Percentiles rank a stretch among this genome's conserved stretches.
These are phyloP conservation scores for Clitarchus hookeri DNA, from an alignment of 2,888 invertebrate species.

Conservation along the genomic window DNA sequence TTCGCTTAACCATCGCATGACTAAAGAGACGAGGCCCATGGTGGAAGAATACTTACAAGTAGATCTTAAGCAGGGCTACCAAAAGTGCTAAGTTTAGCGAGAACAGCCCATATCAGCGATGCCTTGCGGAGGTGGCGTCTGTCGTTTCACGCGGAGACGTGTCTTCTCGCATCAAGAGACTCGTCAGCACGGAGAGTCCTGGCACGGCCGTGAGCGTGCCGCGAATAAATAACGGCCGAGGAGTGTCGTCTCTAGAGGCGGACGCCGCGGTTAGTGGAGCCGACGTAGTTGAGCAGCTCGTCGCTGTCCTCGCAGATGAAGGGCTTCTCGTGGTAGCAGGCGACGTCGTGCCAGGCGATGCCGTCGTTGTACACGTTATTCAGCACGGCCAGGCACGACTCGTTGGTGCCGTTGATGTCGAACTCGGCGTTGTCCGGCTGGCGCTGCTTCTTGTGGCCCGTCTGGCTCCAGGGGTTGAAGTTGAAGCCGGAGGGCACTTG, in stretches of 20 bases:
- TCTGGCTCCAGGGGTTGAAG: conserved; percentile 89
- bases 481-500: conserved; percentile 70
- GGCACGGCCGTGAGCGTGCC: too few relatives aligned
- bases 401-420: conserved; percentile 84
- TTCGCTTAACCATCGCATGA: too few relatives aligned
- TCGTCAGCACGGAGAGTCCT: too few relatives aligned
- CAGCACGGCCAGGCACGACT: conserved; percentile 83
- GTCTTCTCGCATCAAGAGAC: too few relatives aligned
- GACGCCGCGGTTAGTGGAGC: conserved; percentile 80
- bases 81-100: too few relatives aligned
- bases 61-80: too few relatives aligned
- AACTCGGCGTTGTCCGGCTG: conserved; percentile 92
- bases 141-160: not conserved
- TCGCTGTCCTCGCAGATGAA: conserved; percentile 90
- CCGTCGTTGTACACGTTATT: conserved; percentile 94
- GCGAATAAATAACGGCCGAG: not conserved
- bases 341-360: conserved; percentile 92
- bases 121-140: too few relatives aligned
- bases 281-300: conserved; percentile 83
- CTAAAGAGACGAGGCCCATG: too few relatives aligned
- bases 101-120: too few relatives aligned
- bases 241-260: conserved; percentile 76
- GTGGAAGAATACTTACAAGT: too few relatives aligned
- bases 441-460: conserved; percentile 85
- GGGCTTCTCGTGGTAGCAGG: conserved; percentile 92